Conservation (phyloP, 2,113 vertebrate genomes). For the Anhinga anhinga region DNA sequence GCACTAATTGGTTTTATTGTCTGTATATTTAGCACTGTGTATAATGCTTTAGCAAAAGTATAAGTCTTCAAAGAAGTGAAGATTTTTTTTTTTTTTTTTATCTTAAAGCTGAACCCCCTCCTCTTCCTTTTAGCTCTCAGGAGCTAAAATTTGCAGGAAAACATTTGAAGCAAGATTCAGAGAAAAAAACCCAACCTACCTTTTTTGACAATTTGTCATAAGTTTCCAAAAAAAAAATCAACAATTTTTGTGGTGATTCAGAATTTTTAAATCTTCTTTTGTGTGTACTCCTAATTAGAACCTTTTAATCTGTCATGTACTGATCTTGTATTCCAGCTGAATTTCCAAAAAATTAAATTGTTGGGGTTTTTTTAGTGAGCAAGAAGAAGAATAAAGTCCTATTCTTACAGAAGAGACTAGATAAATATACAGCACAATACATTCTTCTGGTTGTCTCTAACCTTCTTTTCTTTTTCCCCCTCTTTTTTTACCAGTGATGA, state of each 20-base stretch:
- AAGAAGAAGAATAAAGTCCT: not conserved
- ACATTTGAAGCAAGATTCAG: not conserved
- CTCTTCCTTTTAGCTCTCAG: not conserved
- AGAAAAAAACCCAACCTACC: not conserved
- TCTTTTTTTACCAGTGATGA: constrained; percentile 75
- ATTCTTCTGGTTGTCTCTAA: not conserved
- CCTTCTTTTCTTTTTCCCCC: not conserved
- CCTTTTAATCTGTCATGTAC: not conserved
- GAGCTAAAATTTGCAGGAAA: not conserved
- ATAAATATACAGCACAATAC: not conserved
- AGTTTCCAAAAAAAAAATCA: not conserved
- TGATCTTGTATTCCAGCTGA: not conserved
- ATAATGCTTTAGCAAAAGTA: not conserved
- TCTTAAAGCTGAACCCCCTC: not conserved
- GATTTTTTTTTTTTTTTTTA: not conserved
- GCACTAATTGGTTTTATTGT: not conserved
- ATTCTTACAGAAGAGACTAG: not conserved
- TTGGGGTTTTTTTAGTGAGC: not conserved
- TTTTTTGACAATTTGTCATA: not conserved
- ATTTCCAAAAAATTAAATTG: not conserved
- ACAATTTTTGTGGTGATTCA: not conserved
- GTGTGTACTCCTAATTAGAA: not conserved
- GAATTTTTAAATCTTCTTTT: not conserved
- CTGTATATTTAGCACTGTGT: not conserved
- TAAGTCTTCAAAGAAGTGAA: not conserved